Base-by-base conservation (phyloP, 1,140 invertebrate genomes). In the Euwallacea fornicatus region DNA sequence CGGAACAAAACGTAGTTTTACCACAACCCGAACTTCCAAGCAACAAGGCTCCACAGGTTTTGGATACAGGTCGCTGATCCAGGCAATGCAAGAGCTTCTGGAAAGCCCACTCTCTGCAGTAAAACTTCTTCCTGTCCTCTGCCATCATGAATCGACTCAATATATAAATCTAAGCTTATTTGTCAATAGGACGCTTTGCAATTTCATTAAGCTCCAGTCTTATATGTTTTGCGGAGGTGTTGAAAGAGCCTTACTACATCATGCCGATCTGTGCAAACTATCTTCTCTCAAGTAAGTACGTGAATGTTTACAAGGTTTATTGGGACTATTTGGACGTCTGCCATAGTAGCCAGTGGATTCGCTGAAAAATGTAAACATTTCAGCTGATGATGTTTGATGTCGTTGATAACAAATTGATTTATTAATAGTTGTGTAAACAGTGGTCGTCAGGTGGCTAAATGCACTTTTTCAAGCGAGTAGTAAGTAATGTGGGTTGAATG, bases 31-130 rank as follows among this genome's bases (percentile, higher is more conserved):
- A 90, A 2, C 94, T 93, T 4, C 94, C 94, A 62, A 96, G 85
- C 60, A 96, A 87, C 10, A 96, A 83, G 0, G 92, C 91, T 0
- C 94, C 95, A 77, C 91, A 93, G 0, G 88, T 90, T 77, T 91
- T 91, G 59, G 88, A 89, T 7, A 87, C 86, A 0, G 90, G 90
- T 58, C 91, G 81, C 78, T 93, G 91, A 75, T 97, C 95, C 73
- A 98, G 79, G 73, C 93, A 96, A 75, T 97, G 91, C 2, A 90
- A 89, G n/a, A 98, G 86, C 82, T 98, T 98, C 79, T 93, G 91
- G 76, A 98, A 96, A 2, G 93, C 94, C 96, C 96, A 98, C 82
- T 98, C 95, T 11, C 96, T 87, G 77, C 91, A 93, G 80, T 89
- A 90, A 80, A 92, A 91, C 60, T 88, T 86, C 76, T 90, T 90